A percentile compares a stretch with the other conserved stretches of the same genome.
Evolutionary conservation across 53 echinoderm and acorn worm species (phyloP).

Genomic region (Henricia sp.): DNA sequence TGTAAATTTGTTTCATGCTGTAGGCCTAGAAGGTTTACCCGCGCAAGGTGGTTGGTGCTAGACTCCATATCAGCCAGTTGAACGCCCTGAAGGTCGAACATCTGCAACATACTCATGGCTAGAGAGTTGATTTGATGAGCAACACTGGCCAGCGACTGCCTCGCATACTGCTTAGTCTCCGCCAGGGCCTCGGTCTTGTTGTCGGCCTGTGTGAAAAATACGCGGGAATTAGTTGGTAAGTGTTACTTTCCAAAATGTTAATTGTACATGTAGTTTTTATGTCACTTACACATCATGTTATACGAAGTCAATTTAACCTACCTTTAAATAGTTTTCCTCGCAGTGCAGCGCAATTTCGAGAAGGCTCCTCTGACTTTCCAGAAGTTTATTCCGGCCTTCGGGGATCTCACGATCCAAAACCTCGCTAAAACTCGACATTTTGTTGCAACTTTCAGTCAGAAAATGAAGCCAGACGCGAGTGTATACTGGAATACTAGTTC

Average conservation of each 20-base stretch:
- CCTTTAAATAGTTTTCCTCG: slow-evolving; percentile 91
- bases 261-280: not conserved
- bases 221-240: no score
- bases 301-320: not conserved
- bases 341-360: slow-evolving; percentile 82
- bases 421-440: slow-evolving; percentile 82
- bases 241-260: no score
- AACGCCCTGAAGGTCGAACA: slow-evolving; percentile 94
- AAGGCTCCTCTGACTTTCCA: slow-evolving; percentile 78
- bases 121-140: slow-evolving; percentile 98
- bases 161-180: slow-evolving; percentile 93
- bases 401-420: slow-evolving; percentile 91
- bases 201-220: slow-evolving; percentile 67
- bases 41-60: slow-evolving; percentile 95
- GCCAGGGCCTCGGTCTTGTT: slow-evolving; percentile 87
- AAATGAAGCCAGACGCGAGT: not conserved
- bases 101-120: slow-evolving; percentile 95
- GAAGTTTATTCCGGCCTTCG: slow-evolving; percentile 74
- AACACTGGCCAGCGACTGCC: slow-evolving; percentile 95
- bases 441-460: not conserved
- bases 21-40: slow-evolving; percentile 69
- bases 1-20: not conserved
- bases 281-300: not conserved
- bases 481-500: not conserved
- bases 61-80: slow-evolving; percentile 95